These are phyloP conservation scores for Pyrrhura leucotis DNA, from an alignment of 2,797 vertebrate genomes.

Conservation along the genomic window DNA sequence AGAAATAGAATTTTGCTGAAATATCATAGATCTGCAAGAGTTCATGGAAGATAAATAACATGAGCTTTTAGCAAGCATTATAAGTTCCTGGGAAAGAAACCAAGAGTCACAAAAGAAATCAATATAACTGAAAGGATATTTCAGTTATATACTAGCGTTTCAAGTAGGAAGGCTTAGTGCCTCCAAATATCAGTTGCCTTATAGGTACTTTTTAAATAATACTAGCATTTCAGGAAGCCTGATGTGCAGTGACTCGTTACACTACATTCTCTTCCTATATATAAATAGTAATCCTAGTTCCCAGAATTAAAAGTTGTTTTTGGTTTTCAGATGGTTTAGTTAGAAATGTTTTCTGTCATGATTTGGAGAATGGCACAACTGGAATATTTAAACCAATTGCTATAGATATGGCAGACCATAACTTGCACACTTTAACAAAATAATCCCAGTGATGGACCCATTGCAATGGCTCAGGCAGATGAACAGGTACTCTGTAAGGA, in stretches of 20 bases:
- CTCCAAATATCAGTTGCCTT: neutral
- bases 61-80: constrained; percentile 7
- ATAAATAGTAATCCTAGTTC: neutral
- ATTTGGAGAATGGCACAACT: neutral
- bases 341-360: neutral
- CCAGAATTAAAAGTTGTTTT: neutral
- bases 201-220: neutral
- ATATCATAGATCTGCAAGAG: neutral
- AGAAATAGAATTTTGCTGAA: constrained; percentile 18
- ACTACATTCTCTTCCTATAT: neutral
- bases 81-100: constrained; percentile 3
- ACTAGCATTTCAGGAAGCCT: neutral
- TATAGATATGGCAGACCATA: neutral
- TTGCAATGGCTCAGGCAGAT: neutral
- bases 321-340: neutral
- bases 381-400: neutral
- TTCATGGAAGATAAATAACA: constrained; percentile 17
- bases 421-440: neutral
- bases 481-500: neutral
- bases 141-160: neutral
- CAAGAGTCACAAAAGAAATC: constrained; percentile 42
- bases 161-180: neutral
- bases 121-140: constrained; percentile 11
- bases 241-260: neutral
- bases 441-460: no score